Base-by-base conservation (phyloP, 2,113 vertebrate species). In the Hemiscyllium ocellatum region DNA sequence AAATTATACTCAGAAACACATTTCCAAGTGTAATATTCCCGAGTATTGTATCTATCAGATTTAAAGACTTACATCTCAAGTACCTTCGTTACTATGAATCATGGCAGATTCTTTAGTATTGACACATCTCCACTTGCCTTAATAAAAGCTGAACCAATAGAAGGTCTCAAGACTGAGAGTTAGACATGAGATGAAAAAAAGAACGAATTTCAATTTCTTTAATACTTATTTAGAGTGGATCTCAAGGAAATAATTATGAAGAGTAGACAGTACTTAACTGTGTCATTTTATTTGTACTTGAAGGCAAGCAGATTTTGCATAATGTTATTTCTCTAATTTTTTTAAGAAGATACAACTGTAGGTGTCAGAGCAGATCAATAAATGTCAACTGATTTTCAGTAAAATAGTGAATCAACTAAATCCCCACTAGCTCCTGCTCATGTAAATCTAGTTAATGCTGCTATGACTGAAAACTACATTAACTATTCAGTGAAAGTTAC, bases 1-100 rank as follows among this genome's bases (percentile, higher is more conserved):
- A 72, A 76, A 13, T 95, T 95, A 95, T 69, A 72, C 33, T 47
- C 2, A 69, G 72, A 52, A 72, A 95, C 94, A 76, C 42, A 95
- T 95, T 72, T 95, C 24, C 69, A 50, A 76, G 42, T 52, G 42
- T 95, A 52, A 47, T 29, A 42, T 69, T 47, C 47, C 42, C 52
- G 50, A 72, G 86, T n/a, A 61, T 90, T 90, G 29, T 47, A 76
- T 70, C 76, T 76, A 95, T 95, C 29, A 20, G 69, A 95, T 76
- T 69, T 50, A 68, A 95, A 72, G 70, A 42, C 50, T 95, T 72
- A 72, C 33, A 72, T 52, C 22, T 95, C 94, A 95, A 70, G 94
- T 72, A 95, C 42, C 42, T 72, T 42, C 69, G 94, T 95, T 95
- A 95, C 47, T 50, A 52, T 76, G 50, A 95, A 29, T 50, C 42